phyloP scores from a whole-genome alignment of 2,797 vertebrate genomes.

The Phalloptychus januarius region DNA sequence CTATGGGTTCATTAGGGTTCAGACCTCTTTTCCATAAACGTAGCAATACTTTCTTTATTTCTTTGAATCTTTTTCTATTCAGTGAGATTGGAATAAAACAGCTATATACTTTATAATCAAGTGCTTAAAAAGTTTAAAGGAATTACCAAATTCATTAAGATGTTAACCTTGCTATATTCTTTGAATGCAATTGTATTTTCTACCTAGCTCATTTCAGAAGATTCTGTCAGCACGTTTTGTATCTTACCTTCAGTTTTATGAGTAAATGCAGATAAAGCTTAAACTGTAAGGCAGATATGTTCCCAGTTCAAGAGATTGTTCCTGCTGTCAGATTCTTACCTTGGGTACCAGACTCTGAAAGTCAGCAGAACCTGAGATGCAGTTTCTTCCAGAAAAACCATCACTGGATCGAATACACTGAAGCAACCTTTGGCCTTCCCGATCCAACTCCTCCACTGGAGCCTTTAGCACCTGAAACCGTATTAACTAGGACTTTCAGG shows the following conservation, averaged over 20 bases:
- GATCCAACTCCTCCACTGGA: conserved; percentile 94
- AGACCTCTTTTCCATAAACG: background rate
- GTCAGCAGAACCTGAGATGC: conserved; percentile 96
- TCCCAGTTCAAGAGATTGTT: background rate
- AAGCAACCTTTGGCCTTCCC: conserved; percentile 93
- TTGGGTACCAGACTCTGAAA: conserved; percentile 98
- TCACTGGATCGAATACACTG: conserved; percentile 96
- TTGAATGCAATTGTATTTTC: background rate
- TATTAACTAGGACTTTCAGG: background rate
- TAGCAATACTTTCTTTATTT: background rate
- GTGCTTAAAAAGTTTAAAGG: background rate
- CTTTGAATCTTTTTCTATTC: background rate
- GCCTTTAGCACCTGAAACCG: conserved; percentile 77
- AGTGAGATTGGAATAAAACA: background rate
- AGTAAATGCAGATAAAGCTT: background rate
- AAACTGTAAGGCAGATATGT: background rate
- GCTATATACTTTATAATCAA: background rate
- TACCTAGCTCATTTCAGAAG: background rate
- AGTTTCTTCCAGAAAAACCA: conserved; percentile 95
- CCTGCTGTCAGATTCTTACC: conserved; percentile 43
- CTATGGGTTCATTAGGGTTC: background rate
- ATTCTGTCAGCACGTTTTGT: background rate
- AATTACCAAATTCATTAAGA: background rate
- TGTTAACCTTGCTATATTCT: background rate
- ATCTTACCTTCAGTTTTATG: background rate